Base-by-base conservation (phyloP, 53 echinoderm and acorn worm species). In the Temnopleurus reevesii region DNA sequence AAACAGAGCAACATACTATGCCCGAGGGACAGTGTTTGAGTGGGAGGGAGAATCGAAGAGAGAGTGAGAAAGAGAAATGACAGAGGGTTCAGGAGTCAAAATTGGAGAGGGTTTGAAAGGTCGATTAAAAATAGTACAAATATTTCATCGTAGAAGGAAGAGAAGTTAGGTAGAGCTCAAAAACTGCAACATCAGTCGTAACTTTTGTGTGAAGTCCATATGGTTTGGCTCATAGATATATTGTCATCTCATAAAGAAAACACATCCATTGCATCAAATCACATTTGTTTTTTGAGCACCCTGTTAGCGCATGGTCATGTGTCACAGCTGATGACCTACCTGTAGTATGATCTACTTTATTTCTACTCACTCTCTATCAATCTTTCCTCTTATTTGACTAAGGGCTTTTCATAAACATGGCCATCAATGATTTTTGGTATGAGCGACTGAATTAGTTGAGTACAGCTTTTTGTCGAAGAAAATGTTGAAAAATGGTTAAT, bases 241-340 rank as follows among this genome's bases (percentile, higher is more conserved):
- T 71, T 71, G 36, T 71, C 71, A 71, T 71, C 41, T 71, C 71
- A 71, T 71, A 71, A 71, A 71, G 8, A 71, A 71, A 36, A 71
- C 71, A 71, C 49, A 12, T 38, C 71, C 71, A 71, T 71, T 71
- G 71, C 71, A 71, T 71, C 41, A 41, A 71, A 71, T n/a, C 71
- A 21, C 71, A 41, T 71, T 71, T 71, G 38, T 71, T 71, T 38
- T n/a, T 71, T 36, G 71, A 71, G 71, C 71, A 71, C 71, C 71
- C 71, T 71, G 71, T 71, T n/a, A 38, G 41, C 18, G 71, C 71
- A 71, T 71, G 71, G 71, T 71, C 71, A 71, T 71, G 71, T 71
- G 71, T 38, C 71, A 71, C 71, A 71, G 36, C 41, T 3, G 38
- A 71, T 71, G 71, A 41, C 41, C 41, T 36, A 71, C 71, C 41